Evolutionary conservation across 1,140 invertebrate species (phyloP), one percentile per base, ranked within the genome.

Genomic region (Brachionus calyciflorus): DNA sequence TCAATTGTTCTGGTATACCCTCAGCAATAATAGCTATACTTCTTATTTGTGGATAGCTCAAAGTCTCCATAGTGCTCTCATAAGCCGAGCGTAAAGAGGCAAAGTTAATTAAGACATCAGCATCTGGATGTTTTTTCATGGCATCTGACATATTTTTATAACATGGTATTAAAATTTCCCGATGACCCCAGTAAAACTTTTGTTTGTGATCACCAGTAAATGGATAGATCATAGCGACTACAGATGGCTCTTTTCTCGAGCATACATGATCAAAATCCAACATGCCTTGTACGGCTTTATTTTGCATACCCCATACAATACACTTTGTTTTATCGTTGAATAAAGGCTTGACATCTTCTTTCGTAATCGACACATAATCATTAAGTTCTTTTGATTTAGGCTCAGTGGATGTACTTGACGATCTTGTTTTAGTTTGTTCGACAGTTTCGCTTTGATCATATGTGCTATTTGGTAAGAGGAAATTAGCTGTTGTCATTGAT

Each of bases 141-240:
- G 94, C 94, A 82, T 97, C 94, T 79, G 89, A 90, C 93, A 99
- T 96, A 82, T 93, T 93, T 81, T 96, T 97, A 85, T 98, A 99
- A 86, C 85, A 83, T 78, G 91, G 91, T 82, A 97, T 91, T 6
- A 97, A 89, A 49, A 97, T 91, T 85, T 99, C 96, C 82, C 98
- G 98, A 85, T 99, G 96, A 0, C 96, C 97, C 92, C 96, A 99
- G 82, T 99, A 99, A 86, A 95, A 99, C 85, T 99, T 99, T 84
- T 97, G 94, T 82, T 97, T 97, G 83, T 99, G 96, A 86, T 99
- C 95, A 0, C 95, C 96, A 3, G 94, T 97, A 83, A 86, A 98
- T 3, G 97, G 97, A 86, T 99, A 99, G 12, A 98, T 93, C 81
- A 98, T 92, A 30, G 95, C 96, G 3, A 93, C 94, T 0, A 99